These are phyloP conservation scores for Drosophila parabipectinata DNA, from an alignment of 1,140 invertebrate genomes.

Conservation along the genomic window DNA sequence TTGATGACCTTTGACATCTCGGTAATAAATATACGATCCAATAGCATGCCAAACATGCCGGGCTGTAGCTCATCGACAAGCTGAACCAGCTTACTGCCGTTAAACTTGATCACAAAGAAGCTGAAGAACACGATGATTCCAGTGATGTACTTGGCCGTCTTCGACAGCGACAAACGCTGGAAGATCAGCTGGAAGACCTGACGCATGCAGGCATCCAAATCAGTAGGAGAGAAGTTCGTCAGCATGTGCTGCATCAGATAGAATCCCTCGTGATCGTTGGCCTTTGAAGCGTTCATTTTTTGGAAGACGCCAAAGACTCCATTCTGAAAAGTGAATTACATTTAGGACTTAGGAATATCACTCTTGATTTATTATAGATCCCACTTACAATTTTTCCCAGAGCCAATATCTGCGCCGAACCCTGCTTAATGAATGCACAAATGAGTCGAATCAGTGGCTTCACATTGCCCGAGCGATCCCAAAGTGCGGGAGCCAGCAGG, in stretches of 20 bases:
- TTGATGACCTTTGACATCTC: slow-evolving; percentile 95
- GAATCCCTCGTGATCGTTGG: slow-evolving; percentile 98
- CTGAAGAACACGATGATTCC: slow-evolving; percentile 95
- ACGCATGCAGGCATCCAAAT: slow-evolving; percentile 91
- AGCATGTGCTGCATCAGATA: slow-evolving; percentile 94
- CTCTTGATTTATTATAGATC: background rate
- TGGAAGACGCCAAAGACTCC: slow-evolving; percentile 97
- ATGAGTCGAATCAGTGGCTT: slow-evolving; percentile 95
- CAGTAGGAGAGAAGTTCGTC: slow-evolving; percentile 88
- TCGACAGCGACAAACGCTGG: slow-evolving; percentile 94
- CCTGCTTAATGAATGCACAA: slow-evolving; percentile 92
- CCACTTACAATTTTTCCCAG: slow-evolving; percentile 87
- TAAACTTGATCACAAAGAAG: slow-evolving; percentile 92
- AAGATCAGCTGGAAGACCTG: slow-evolving; percentile 96
- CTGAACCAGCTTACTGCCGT: slow-evolving; percentile 89
- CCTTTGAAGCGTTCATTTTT: slow-evolving; percentile 97
- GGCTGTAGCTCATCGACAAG: slow-evolving; percentile 94
- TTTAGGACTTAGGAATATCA: too few relatives aligned
- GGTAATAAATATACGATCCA: slow-evolving; percentile 93
- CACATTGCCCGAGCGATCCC: slow-evolving; percentile 96
- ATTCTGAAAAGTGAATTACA: slow-evolving; percentile 85
- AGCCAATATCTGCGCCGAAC: slow-evolving; percentile 89
- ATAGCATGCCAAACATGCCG: slow-evolving; percentile 97
- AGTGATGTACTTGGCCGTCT: slow-evolving; percentile 97
- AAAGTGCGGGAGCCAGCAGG: slow-evolving; percentile 93